phyloP scores from a whole-genome alignment of 2,888 invertebrate genomes.

The Embidobia sp. region DNA sequence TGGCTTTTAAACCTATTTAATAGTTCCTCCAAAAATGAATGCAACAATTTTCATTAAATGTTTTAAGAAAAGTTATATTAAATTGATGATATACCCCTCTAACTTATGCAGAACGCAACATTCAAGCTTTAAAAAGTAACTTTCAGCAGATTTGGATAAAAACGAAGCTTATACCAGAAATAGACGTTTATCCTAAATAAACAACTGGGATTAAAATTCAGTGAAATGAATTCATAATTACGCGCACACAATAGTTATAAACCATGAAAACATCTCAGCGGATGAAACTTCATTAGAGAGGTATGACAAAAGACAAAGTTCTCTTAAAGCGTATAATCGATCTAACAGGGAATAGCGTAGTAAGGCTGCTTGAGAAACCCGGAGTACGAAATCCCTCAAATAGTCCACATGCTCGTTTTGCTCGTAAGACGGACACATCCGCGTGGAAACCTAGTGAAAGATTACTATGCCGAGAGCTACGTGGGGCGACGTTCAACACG shows the following conservation, averaged over 20 bases:
- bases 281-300: constrained; percentile 44
- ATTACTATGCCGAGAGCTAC: constrained; percentile 55
- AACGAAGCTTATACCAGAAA: no score
- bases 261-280: constrained; percentile 19
- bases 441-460: constrained; percentile 58
- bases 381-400: constrained; percentile 57
- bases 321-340: constrained; percentile 50
- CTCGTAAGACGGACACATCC: constrained; percentile 59
- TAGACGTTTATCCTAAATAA: neutral
- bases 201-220: constrained; percentile 10
- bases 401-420: constrained; percentile 50
- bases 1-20: no score
- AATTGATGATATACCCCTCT: no score
- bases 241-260: constrained; percentile 28
- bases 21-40: no score
- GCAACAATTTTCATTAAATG: no score
- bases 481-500: constrained; percentile 52
- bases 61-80: no score
- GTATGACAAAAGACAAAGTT: constrained; percentile 51
- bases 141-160: no score
- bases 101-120: no score
- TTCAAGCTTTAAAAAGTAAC: no score
- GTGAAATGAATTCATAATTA: constrained; percentile 27
- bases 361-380: constrained; percentile 35
- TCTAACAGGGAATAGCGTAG: constrained; percentile 18